Evolutionary conservation across 37 sponge, comb jelly and placozoan genomes (phyloP).

Genomic region (Spongia lamella): DNA sequence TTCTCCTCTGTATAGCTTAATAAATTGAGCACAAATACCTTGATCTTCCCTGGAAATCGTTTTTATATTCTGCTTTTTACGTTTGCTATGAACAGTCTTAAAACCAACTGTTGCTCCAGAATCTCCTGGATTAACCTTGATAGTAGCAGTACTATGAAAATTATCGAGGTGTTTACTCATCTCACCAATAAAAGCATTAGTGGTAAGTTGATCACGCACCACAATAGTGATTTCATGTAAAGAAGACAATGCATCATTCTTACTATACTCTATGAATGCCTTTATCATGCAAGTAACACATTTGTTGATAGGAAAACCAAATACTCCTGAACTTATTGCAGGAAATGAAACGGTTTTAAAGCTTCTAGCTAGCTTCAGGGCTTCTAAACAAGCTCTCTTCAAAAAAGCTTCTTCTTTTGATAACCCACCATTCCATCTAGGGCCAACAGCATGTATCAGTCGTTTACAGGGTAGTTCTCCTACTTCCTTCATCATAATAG

Average conservation of each 20-base stretch:
- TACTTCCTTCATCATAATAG: constrained; percentile 33
- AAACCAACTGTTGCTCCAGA: too few species aligned
- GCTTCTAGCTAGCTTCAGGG: constrained; percentile 12
- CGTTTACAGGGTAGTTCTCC: constrained; percentile 61
- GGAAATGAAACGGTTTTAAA: constrained; percentile 61
- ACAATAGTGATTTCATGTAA: constrained; percentile 41
- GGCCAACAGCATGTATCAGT: constrained; percentile 68
- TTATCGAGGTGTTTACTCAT: too few species aligned
- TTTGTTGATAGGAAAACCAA: constrained; percentile 51
- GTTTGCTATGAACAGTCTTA: too few species aligned
- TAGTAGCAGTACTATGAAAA: too few species aligned
- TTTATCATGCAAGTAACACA: constrained; percentile 42
- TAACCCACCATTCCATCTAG: constrained; percentile 29
- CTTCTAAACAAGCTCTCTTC: constrained; percentile 2
- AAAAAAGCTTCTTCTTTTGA: constrained; percentile 27
- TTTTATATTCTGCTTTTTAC: too few species aligned
- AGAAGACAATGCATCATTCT: background rate
- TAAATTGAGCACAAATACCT: too few species aligned
- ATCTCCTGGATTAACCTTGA: too few species aligned
- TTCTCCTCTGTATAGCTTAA: too few species aligned
- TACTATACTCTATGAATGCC: constrained; percentile 23
- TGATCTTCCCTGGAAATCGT: too few species aligned
- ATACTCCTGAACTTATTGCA: constrained; percentile 68
- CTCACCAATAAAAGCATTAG: too few species aligned
- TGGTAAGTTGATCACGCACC: background rate